A percentile compares a stretch with the other conserved stretches of the same genome.
These are phyloP conservation scores for Microchirus variegatus DNA, from an alignment of 2,797 vertebrate species.

Conservation along the genomic window DNA sequence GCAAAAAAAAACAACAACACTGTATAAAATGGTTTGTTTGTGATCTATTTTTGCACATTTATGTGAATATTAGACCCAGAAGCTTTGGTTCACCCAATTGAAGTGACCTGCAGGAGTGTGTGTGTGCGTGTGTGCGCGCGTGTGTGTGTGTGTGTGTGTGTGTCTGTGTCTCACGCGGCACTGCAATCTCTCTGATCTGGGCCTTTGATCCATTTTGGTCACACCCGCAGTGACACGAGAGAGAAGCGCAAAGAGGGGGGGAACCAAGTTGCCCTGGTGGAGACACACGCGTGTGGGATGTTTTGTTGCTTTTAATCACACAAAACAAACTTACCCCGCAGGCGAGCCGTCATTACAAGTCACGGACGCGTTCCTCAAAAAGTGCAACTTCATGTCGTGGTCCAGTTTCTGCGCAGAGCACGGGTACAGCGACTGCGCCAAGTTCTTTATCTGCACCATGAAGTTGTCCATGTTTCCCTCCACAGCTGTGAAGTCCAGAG, in stretches of 20 bases:
- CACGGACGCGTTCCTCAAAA: constrained; percentile 89
- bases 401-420: constrained; percentile 92
- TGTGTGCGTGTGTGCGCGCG: neutral
- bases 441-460: constrained; percentile 95
- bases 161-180: neutral
- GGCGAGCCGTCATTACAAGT: constrained; percentile 94
- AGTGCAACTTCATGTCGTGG: constrained; percentile 90
- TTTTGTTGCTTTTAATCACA: neutral
- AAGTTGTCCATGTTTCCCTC: constrained; percentile 97
- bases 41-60: no score
- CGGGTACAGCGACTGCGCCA: constrained; percentile 94
- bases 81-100: neutral
- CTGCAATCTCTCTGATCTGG: constrained; percentile 25
- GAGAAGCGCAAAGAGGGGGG: no score
- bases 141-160: neutral
- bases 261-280: constrained; percentile 1
- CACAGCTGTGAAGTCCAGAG: constrained; percentile 96
- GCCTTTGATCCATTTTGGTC: constrained; percentile 54
- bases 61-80: no score
- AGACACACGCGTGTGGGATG: neutral
- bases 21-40: no score
- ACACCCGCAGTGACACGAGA: constrained; percentile 38
- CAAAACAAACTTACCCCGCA: constrained; percentile 82
- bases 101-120: neutral
- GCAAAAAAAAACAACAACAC: no score